Evolutionary conservation across 2,888 invertebrate genomes (phyloP), one percentile per base, ranked within the genome.

Genomic region (Agriopis leucophaearia): DNA sequence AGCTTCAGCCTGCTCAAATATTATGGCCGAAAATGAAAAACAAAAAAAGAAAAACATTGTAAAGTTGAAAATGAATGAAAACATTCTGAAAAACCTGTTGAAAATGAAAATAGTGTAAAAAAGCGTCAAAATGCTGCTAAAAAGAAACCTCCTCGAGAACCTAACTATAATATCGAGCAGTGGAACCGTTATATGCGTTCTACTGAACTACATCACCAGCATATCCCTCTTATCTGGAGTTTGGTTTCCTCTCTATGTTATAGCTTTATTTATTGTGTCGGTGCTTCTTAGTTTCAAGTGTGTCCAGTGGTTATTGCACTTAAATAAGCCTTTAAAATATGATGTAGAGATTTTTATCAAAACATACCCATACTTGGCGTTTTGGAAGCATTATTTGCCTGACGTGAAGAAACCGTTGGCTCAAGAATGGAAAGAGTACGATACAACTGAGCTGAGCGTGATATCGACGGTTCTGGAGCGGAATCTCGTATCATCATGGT

Each of bases 241-340:
- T 63, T 94, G 92, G 91, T 88, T 94, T 69, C 76, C 87, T n/a
- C 72, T 90, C 51, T 94, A 94, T 73, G 73, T 91, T 64, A 45
- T 92, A 54, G 63, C 83, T 45, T 71, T 94, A 50, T 94, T 94
- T 82, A 77, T 94, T 45, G 69, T 86, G 0, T 92, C 95, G 3
- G 78, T 95, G 55, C 89, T 90, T 74, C 67, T 93, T 51, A 94
- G 95, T 82, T 94, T 95, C 78, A 89, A 91, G 75, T 88, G 90
- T 78, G 89, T 95, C 36, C 94, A 95, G 78, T 94, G 92, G 87
- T 78, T 95, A 64, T 80, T 95, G 59, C 88, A 87, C 73, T 84
- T 94, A 69, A 95, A 94, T 74, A 94, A 94, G 76, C 95, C 95
- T 8, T 56, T 95, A 36, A 90, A 90, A 68, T 92, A 91, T 76